Evolutionary conservation across 2,888 invertebrate species (phyloP).

Genomic region (Gymnoscelis rufifasciata): DNA sequence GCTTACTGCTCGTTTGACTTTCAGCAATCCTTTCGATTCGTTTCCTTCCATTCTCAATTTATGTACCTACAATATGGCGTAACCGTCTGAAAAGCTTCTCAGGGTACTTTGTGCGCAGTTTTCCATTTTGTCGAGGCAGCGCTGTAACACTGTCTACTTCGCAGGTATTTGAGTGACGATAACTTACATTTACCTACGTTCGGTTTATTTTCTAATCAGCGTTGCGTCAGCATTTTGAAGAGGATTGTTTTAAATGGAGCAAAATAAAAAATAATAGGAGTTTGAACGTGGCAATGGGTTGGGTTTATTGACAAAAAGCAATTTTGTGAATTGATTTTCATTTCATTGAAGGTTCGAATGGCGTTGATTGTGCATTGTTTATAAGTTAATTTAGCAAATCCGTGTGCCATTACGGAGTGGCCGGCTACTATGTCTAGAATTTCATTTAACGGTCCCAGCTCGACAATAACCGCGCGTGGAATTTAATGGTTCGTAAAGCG

Average conservation of each 20-base stretch:
- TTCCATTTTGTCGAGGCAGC: slow-evolving; percentile 22
- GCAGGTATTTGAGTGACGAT: slow-evolving; percentile 1
- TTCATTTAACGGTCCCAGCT: slow-evolving; percentile 69
- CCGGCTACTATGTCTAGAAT: slow-evolving; percentile 52
- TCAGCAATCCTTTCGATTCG: slow-evolving; percentile 46
- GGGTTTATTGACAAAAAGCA: slow-evolving; percentile 9
- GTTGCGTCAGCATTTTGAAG: background rate
- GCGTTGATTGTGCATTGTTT: slow-evolving; percentile 29
- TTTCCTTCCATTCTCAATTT: slow-evolving; percentile 32
- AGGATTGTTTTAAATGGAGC: slow-evolving; percentile 5
- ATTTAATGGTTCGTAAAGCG: slow-evolving; percentile 70
- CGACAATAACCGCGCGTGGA: slow-evolving; percentile 66
- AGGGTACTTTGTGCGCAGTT: slow-evolving; percentile 24
- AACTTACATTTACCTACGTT: slow-evolving; percentile 1
- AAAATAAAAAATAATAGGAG: slow-evolving; percentile 3
- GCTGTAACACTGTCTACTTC: slow-evolving; percentile 9
- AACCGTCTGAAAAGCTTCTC: slow-evolving; percentile 21
- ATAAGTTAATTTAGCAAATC: slow-evolving; percentile 40
- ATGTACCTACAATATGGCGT: slow-evolving; percentile 29
- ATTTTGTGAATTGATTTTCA: slow-evolving; percentile 23
- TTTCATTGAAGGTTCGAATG: slow-evolving; percentile 13
- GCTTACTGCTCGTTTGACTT: slow-evolving; percentile 46
- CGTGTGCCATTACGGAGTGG: slow-evolving; percentile 37
- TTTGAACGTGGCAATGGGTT: background rate
- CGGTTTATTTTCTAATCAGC: slow-evolving; percentile 2